phyloP scores from a whole-genome alignment of 2,113 vertebrate species.

The Oryzias javanicus region DNA sequence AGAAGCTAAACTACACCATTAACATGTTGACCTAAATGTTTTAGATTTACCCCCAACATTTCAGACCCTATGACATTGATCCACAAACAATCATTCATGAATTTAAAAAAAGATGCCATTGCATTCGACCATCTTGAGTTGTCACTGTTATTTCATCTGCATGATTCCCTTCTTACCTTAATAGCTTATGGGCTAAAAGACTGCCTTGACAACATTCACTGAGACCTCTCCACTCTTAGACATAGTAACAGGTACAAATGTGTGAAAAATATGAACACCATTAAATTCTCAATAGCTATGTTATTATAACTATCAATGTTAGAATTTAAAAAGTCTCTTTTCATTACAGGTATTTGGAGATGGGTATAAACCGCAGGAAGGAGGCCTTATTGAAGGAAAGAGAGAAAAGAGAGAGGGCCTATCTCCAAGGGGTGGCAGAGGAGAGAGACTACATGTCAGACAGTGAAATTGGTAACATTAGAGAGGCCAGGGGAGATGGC shows the following conservation, averaged over 20 bases:
- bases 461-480: slow-evolving; percentile 93
- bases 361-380: slow-evolving; percentile 98
- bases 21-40: neutral
- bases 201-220: slow-evolving; percentile 71
- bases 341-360: slow-evolving; percentile 85
- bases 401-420: slow-evolving; percentile 95
- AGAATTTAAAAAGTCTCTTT: slow-evolving; percentile 7
- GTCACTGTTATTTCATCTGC: slow-evolving; percentile 51
- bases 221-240: slow-evolving; percentile 66
- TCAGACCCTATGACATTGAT: slow-evolving; percentile 3
- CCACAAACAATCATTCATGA: slow-evolving; percentile 4
- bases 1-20: slow-evolving; percentile 20
- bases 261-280: slow-evolving; percentile 58
- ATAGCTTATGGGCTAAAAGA: slow-evolving; percentile 74
- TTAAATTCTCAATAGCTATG: slow-evolving; percentile 20
- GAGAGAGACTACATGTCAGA: slow-evolving; percentile 99
- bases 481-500: slow-evolving; percentile 85
- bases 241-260: slow-evolving; percentile 72
- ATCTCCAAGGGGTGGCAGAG: slow-evolving; percentile 97
- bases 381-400: slow-evolving; percentile 96
- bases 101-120: slow-evolving; percentile 13
- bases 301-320: neutral
- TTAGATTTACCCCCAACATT: neutral
- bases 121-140: slow-evolving; percentile 27
- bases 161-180: slow-evolving; percentile 62